Evolutionary conservation across 2,113 vertebrate species (phyloP), one percentile per base, ranked within the genome.

Genomic region (Natator depressus): DNA sequence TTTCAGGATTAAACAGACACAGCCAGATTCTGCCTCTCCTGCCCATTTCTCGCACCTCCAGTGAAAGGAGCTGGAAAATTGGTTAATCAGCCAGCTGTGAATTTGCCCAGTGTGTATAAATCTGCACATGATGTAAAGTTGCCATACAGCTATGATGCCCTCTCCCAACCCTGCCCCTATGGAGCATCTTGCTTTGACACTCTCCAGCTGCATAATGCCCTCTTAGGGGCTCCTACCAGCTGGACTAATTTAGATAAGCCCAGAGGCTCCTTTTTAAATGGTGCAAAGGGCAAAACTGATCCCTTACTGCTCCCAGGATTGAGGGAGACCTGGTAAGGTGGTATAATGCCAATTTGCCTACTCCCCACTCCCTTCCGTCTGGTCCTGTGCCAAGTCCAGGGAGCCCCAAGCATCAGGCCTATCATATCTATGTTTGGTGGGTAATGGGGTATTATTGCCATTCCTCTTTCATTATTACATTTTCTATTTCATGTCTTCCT

Each of bases 401-500:
- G 20, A 82, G 46, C 31, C 38, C 22, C 27, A 53, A 69, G 55
- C 81, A 54, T 16, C 8, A 50, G 75, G 53, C 4, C 20, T 25
- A 2, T 90, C 84, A 59, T 24, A 69, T 88, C 92, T 88, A 54
- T 29, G 38, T 35, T 62, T 42, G 54, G 19, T 35, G 88, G 16
- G 9, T 80, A 81, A 1, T 50, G 50, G 86, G 81, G 11, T 42
- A 19, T 50, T 90, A 79, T 82, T 97, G 93, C 12, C 80, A 80
- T 94, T 87, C n/a, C 42, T 93, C 55, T 84, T 29, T 93, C 31
- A 80, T 94, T 96, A 96, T 95, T 84, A 10, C 85, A 93, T 94
- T 96, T 94, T 92, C 59, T 86, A 47, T 97, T 97, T 93, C 75
- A 93, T 80, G 89, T 22, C 47, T 96, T 95, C 82, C 65, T 96